Evolutionary conservation across 2,797 vertebrate genomes (phyloP), one percentile per base, ranked within the genome.

Genomic region (Halcyon leucocephala): DNA sequence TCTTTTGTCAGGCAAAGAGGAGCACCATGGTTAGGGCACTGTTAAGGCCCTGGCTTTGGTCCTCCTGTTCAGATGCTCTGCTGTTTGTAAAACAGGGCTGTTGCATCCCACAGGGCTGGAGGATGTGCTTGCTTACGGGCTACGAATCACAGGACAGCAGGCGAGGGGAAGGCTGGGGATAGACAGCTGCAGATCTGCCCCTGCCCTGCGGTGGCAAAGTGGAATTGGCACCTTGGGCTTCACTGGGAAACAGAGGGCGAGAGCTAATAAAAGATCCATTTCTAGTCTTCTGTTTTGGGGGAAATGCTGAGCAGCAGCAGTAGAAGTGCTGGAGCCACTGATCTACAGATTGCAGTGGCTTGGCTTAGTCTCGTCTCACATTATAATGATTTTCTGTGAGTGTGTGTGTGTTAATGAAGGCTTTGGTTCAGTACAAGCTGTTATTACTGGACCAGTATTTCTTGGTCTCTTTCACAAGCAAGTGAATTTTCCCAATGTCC

Each of bases 221-320:
- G 78, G 82, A 93, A 90, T 84, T 92, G 80, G 93, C 87, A 93
- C 66, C 80, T 88, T 72, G 93, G 74, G 91, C 82, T 93, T 92
- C 0, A 0, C 71, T 77, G 83, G 82, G 81, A 76, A 92, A 48
- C 61, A n/a, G 89, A 94, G 90, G 83, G 57, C 0, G 6, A 87
- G 76, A 92, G 79, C 78, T 96, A 96, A 86, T 95, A 80, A 95
- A 89, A 71, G 71, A 91, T 90, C 85, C 62, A 71, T 94, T 97
- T 95, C 92, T 92, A 87, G 84, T 95, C 82, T 93, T 89, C 78
- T 94, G 88, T 66, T 93, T 91, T 88, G 71, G 82, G 86, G 92
- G 61, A 74, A 90, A 83, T 0, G 51, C 89, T 78, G 74, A 91
- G 94, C 94, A 86, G 87, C 61, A 80, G 87, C 61, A 80, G 88